phyloP scores from a whole-genome alignment of 2,888 invertebrate species.

The Dryobotodes eremita region DNA sequence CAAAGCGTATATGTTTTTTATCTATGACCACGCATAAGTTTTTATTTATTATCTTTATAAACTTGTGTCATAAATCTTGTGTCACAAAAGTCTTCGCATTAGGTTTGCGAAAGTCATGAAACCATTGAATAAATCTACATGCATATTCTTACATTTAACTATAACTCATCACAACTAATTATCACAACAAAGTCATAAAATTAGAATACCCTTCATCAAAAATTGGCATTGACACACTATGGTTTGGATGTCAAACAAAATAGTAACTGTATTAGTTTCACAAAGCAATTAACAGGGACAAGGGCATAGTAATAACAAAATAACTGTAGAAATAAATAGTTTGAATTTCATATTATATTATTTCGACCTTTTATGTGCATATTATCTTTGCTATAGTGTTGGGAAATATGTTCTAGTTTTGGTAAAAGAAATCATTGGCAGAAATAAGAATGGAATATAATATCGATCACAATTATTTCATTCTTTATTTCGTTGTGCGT shows the following conservation, averaged over 20 bases:
- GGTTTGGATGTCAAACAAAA: constrained; percentile 5
- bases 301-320: constrained; percentile 35
- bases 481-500: neutral
- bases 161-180: neutral
- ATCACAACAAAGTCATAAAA: constrained; percentile 13
- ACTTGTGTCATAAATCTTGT: neutral
- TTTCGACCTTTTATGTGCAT: constrained; percentile 17
- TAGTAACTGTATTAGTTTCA: constrained; percentile 39
- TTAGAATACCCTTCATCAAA: constrained; percentile 31
- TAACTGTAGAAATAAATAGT: neutral
- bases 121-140: constrained; percentile 8
- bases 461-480: neutral
- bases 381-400: constrained; percentile 3
- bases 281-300: constrained; percentile 42
- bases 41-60: neutral
- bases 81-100: neutral
- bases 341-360: neutral
- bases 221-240: constrained; percentile 59
- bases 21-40: too few relatives aligned
- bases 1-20: too few relatives aligned
- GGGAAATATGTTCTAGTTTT: neutral
- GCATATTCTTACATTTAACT: neutral
- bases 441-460: neutral
- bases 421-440: neutral
- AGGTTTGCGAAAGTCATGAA: constrained; percentile 2